These are phyloP conservation scores for Paragorgia papillata DNA, from an alignment of 92 coral and sea anemone species.

Conservation along the genomic window DNA sequence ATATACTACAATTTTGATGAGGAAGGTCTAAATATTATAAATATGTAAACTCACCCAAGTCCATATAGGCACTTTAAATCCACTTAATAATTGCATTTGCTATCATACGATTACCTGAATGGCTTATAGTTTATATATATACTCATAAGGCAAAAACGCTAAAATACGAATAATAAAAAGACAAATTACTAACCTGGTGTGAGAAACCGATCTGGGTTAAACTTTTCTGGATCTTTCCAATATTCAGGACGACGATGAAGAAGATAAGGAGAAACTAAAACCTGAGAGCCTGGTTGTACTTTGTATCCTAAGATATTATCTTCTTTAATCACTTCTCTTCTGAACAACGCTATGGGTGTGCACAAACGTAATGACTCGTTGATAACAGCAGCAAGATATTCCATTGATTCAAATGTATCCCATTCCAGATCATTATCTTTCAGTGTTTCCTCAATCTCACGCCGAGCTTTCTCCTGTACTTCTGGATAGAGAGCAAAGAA, in stretches of 20 bases:
- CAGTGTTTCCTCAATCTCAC: constrained; percentile 33
- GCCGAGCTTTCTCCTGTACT: constrained; percentile 50
- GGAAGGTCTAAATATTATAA: too few species aligned
- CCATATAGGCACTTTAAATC: too few species aligned
- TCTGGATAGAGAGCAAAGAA: constrained; percentile 65
- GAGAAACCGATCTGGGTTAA: constrained; percentile 67
- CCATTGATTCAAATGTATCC: constrained; percentile 51
- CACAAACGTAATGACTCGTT: constrained; percentile 74
- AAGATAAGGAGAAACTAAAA: constrained; percentile 50
- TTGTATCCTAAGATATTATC: constrained; percentile 60
- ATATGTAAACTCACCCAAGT: too few species aligned
- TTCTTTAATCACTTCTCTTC: constrained; percentile 55
- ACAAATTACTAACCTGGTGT: constrained; percentile 63
- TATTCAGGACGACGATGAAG: constrained; percentile 49
- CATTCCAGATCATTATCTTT: constrained; percentile 53
- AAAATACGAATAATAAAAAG: too few species aligned
- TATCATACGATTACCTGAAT: too few species aligned
- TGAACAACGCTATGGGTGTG: constrained; percentile 57
- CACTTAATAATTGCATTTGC: too few species aligned
- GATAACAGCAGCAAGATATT: constrained; percentile 52
- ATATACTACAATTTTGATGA: too few species aligned
- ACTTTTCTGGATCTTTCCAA: constrained; percentile 66
- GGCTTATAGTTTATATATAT: too few species aligned
- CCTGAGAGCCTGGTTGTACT: constrained; percentile 57
- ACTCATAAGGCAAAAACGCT: too few species aligned